A percentile compares a stretch with the other conserved stretches of the same genome.
These are phyloP conservation scores for Microctonus aethiopoides DNA, from an alignment of 2,888 invertebrate species.

Conservation along the genomic window DNA sequence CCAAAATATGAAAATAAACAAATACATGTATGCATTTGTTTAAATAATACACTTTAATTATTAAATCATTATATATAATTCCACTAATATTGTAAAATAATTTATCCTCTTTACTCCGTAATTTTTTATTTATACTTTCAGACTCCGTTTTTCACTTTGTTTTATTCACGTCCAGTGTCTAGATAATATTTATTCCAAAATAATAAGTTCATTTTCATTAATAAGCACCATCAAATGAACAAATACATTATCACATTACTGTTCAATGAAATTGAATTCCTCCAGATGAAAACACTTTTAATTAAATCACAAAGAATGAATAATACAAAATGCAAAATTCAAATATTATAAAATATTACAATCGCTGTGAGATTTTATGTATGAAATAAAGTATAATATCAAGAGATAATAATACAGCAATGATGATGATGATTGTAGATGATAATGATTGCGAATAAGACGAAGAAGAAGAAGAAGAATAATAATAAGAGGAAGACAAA, in stretches of 20 bases:
- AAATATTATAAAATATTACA: too few species aligned
- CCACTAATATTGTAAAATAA: too few species aligned
- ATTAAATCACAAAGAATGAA: neutral
- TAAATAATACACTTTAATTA: neutral
- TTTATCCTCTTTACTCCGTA: neutral
- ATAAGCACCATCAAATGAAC: too few species aligned
- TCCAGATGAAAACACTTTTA: too few species aligned
- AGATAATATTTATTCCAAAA: too few species aligned
- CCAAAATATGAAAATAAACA: neutral
- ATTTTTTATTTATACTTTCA: neutral
- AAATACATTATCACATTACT: too few species aligned
- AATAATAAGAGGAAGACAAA: conserved; percentile 20
- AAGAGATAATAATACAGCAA: neutral
- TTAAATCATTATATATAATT: too few species aligned
- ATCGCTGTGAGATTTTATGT: too few species aligned
- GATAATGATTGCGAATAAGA: conserved; percentile 8
- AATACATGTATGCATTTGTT: neutral
- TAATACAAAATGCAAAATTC: neutral
- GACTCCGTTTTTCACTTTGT: too few species aligned
- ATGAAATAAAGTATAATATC: neutral
- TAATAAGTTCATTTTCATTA: too few species aligned
- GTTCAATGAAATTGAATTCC: too few species aligned
- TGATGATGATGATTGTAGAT: conserved; percentile 17
- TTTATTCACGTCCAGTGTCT: too few species aligned
- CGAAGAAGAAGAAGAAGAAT: conserved; percentile 37